Evolutionary conservation across 2,888 invertebrate genomes (phyloP), one percentile per base, ranked within the genome.

Genomic region (Cryptus viduatorius): DNA sequence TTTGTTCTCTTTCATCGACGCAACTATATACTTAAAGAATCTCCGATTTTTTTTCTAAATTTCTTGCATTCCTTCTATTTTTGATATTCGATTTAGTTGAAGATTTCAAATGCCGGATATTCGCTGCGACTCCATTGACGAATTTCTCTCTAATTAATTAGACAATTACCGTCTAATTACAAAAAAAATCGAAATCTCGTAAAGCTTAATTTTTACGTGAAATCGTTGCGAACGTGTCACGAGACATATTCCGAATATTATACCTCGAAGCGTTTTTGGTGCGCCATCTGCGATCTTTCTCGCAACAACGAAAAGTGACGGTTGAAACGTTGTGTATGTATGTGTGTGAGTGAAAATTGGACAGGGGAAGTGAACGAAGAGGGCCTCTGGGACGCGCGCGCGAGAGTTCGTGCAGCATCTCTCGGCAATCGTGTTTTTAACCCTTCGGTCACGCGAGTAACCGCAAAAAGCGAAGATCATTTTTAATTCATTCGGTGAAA

Each of bases 281-380:
- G 75, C 83, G 83, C 79, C 79, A 83, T 75, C 83, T 83, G 69
- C 73, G 64, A 31, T 75, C 31, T 37, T 75, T 80, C 73, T 44
- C 53, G 46, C 56, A n/a, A 12, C 10, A 56, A 68, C 12, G 72
- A 53, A 64, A 53, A 83, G 46, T 75, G 83, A 83, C 83, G 83
- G 83, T 83, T 79, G 65, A 24, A 42, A 29, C 24, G 42, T 37
- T 56, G 42, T 42, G 53, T 37, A 14, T 42, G 61, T 16, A 29
- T 8, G 53, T 44, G 73, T n/a, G 29, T 29, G 61, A n/a, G 46
- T 29, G 59, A 46, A 61, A 46, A 61, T 29, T 61, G 61, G 61
- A 61, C 44, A 59, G 61, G n/a, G 73, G n/a, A 16, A 7, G 37
- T 16, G 16, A 48, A 37, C 69, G 69, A 7, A 24, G 29, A 73